Evolutionary conservation across 2,888 invertebrate species (phyloP).

Genomic region (Callyntrura guangdongensis): DNA sequence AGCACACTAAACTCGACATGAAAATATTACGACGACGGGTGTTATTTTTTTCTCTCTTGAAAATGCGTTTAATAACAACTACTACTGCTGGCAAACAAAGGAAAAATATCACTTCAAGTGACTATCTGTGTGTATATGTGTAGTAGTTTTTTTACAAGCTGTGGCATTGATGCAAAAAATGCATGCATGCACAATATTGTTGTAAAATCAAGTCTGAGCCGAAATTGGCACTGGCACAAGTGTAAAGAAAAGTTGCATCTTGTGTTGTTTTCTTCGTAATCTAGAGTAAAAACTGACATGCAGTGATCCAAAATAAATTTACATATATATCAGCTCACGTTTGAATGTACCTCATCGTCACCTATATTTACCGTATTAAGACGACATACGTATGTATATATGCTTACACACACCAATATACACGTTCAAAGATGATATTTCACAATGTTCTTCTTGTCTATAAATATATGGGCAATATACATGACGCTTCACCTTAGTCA

Average conservation of each 20-base stretch:
- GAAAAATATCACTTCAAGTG: slow-evolving; percentile 29
- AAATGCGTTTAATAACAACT: slow-evolving; percentile 14
- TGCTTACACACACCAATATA: neutral
- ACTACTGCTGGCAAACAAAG: slow-evolving; percentile 44
- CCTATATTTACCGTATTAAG: slow-evolving; percentile 38
- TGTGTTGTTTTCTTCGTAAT: slow-evolving; percentile 61
- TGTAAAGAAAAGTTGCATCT: slow-evolving; percentile 64
- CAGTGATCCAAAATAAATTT: slow-evolving; percentile 39
- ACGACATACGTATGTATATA: neutral
- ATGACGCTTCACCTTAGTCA: neutral
- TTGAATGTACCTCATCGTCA: slow-evolving; percentile 24
- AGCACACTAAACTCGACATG: neutral
- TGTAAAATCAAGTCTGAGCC: slow-evolving; percentile 48
- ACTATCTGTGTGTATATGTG: neutral
- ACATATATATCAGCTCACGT: slow-evolving; percentile 34
- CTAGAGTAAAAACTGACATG: slow-evolving; percentile 61
- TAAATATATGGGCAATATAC: neutral
- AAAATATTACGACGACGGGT: neutral
- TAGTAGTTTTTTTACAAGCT: slow-evolving; percentile 30
- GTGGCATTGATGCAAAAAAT: slow-evolving; percentile 68
- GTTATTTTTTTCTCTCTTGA: neutral
- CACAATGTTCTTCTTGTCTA: slow-evolving; percentile 4
- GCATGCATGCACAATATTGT: slow-evolving; percentile 48
- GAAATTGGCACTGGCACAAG: slow-evolving; percentile 78
- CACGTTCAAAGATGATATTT: slow-evolving; percentile 1